Conservation (phyloP, 92 coral and sea anemone species). For the Palythoa grandiflora region DNA sequence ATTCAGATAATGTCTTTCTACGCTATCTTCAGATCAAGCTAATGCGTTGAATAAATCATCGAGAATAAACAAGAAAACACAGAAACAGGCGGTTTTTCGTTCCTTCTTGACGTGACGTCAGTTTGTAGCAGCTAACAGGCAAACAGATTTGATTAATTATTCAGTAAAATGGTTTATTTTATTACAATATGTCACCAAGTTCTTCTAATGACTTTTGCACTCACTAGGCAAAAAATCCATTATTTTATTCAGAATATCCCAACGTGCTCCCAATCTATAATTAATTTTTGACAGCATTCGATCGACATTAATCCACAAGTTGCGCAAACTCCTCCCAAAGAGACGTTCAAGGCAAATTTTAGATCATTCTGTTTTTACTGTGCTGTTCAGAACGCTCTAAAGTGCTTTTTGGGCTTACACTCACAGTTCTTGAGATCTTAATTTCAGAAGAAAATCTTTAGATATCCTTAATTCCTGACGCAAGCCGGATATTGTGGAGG, state of each 20-base stretch:
- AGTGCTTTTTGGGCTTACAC: slow-evolving; percentile 50
- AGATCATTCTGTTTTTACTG: neutral
- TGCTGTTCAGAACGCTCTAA: neutral
- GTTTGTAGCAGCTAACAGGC: slow-evolving; percentile 51
- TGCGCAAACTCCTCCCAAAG: slow-evolving; percentile 1
- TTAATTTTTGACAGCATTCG: slow-evolving; percentile 33
- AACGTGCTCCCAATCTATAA: slow-evolving; percentile 24
- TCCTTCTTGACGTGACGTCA: slow-evolving; percentile 37
- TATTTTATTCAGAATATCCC: neutral
- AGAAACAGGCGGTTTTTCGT: slow-evolving; percentile 31
- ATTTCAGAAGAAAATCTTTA: slow-evolving; percentile 70
- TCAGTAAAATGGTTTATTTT: slow-evolving; percentile 81
- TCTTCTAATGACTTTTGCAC: slow-evolving; percentile 83
- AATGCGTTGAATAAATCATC: slow-evolving; percentile 49
- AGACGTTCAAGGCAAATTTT: neutral
- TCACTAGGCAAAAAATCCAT: slow-evolving; percentile 36
- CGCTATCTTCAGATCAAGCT: slow-evolving; percentile 51
- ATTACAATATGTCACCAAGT: slow-evolving; percentile 89
- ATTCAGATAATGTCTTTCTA: slow-evolving; percentile 43
- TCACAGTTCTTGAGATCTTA: slow-evolving; percentile 76
- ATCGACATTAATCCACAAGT: neutral
- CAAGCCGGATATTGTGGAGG: slow-evolving; percentile 82
- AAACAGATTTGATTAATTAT: slow-evolving; percentile 92
- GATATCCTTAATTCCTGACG: slow-evolving; percentile 77
- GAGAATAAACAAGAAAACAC: slow-evolving; percentile 33